Evolutionary conservation across 2,113 vertebrate genomes (phyloP).

Genomic region (Rhinoptilus africanus): DNA sequence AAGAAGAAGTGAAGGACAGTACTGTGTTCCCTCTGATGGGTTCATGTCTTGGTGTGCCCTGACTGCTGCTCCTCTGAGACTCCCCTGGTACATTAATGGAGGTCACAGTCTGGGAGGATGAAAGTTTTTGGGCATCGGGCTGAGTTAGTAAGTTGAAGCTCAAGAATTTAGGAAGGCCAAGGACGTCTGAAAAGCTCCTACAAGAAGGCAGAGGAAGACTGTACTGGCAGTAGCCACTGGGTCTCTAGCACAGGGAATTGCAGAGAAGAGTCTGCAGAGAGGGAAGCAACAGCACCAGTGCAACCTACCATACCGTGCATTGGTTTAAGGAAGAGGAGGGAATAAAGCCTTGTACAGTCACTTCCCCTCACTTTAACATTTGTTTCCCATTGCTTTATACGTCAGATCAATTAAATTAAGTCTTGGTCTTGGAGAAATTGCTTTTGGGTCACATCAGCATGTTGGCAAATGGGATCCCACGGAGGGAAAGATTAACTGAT

Average conservation of each 20-base stretch:
- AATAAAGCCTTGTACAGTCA: neutral
- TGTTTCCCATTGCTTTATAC: neutral
- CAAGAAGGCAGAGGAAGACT: neutral
- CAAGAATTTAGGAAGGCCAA: neutral
- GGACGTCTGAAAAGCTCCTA: neutral
- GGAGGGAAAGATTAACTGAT: neutral
- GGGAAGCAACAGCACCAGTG: neutral
- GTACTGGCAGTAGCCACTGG: neutral
- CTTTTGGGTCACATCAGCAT: neutral
- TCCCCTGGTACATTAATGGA: neutral
- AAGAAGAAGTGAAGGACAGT: neutral
- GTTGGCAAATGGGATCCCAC: neutral
- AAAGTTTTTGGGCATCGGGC: neutral
- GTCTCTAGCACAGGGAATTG: neutral
- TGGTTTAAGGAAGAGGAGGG: neutral
- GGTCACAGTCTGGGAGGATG: neutral
- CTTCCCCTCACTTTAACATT: neutral
- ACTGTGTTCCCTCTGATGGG: neutral
- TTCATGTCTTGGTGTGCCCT: rapidly evolving
- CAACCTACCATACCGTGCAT: neutral
- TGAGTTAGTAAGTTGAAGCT: neutral
- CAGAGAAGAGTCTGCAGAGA: neutral
- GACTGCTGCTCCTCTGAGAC: neutral
- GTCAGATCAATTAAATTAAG: neutral
- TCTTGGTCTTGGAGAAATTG: neutral